A percentile compares a stretch with the other conserved stretches of the same genome.
These are phyloP conservation scores for Pseudochromis fuscus DNA, from an alignment of 2,797 vertebrate species.

Conservation along the genomic window DNA sequence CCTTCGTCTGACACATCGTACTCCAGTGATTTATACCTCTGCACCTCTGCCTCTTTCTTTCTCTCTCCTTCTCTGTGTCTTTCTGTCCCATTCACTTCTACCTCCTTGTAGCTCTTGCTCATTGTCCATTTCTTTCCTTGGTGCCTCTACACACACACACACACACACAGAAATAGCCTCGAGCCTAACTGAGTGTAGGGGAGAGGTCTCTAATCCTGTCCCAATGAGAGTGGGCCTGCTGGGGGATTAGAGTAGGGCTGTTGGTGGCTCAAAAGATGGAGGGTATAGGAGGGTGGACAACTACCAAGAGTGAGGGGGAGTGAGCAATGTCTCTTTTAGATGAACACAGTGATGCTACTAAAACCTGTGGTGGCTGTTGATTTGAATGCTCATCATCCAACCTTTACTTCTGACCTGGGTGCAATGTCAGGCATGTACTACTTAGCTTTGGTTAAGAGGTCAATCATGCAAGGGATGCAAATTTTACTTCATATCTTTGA, in stretches of 20 bases:
- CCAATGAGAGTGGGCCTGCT: conserved; percentile 71
- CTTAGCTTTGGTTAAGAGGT: not conserved
- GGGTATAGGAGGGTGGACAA: conserved; percentile 57
- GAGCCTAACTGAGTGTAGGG: conserved; percentile 42
- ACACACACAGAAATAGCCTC: conserved; percentile 48
- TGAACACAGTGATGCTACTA: conserved; percentile 25
- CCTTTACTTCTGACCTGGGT: not conserved
- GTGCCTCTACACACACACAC: conserved; percentile 19
- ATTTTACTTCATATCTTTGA: not conserved
- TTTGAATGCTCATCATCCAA: conserved; percentile 4
- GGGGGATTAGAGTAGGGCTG: conserved; percentile 70
- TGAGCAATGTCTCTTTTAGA: conserved; percentile 34
- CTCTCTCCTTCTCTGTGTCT: conserved; percentile 45
- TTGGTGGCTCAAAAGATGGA: conserved; percentile 71
- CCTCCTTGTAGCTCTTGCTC: conserved; percentile 58
- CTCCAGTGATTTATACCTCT: conserved; percentile 77
- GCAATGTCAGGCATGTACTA: not conserved
- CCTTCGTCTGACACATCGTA: conserved; percentile 75
- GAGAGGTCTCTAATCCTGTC: conserved; percentile 75
- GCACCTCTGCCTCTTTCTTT: conserved; percentile 56
- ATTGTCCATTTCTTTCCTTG: conserved; percentile 62
- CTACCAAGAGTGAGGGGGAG: conserved; percentile 32
- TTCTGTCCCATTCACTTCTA: conserved; percentile 59
- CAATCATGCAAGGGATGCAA: not conserved
- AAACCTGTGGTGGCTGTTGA: conserved; percentile 17